phyloP scores from a whole-genome alignment of 53 echinoderm and acorn worm species.

The Patiria pectinifera region DNA sequence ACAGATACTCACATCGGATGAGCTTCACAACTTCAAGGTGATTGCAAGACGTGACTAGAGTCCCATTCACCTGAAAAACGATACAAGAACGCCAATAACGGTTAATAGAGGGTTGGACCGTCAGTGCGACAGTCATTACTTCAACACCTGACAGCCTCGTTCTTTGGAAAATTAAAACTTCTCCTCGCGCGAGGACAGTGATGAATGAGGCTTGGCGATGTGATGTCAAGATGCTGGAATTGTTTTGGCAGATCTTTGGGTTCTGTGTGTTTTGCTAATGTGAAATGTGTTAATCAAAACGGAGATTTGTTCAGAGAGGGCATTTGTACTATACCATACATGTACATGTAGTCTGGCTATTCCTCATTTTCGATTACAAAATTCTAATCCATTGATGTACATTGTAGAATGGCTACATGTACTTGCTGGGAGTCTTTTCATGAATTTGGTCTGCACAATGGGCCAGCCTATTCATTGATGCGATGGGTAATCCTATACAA shows the following conservation, averaged over 20 bases:
- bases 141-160: neutral
- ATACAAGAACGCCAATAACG: neutral
- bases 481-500: too few relatives aligned
- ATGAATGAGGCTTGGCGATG: neutral
- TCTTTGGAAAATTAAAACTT: neutral
- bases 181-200: neutral
- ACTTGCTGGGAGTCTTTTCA: too few relatives aligned
- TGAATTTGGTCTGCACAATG: too few relatives aligned
- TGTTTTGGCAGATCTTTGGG: neutral
- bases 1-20: slow-evolving; percentile 89
- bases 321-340: neutral
- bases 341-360: neutral
- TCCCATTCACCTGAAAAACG: slow-evolving; percentile 88
- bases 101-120: neutral
- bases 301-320: neutral
- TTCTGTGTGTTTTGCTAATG: neutral
- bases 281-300: neutral
- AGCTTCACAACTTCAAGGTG: slow-evolving; percentile 97
- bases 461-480: too few relatives aligned
- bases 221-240: neutral
- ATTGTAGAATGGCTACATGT: too few relatives aligned
- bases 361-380: too few relatives aligned
- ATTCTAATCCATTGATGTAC: too few relatives aligned
- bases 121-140: neutral
- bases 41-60: slow-evolving; percentile 91